Percentiles rank a stretch among this genome's conserved stretches.
These are phyloP conservation scores for Mormyrus proboscirostris DNA, from an alignment of 2,797 vertebrate species.

Conservation along the genomic window DNA sequence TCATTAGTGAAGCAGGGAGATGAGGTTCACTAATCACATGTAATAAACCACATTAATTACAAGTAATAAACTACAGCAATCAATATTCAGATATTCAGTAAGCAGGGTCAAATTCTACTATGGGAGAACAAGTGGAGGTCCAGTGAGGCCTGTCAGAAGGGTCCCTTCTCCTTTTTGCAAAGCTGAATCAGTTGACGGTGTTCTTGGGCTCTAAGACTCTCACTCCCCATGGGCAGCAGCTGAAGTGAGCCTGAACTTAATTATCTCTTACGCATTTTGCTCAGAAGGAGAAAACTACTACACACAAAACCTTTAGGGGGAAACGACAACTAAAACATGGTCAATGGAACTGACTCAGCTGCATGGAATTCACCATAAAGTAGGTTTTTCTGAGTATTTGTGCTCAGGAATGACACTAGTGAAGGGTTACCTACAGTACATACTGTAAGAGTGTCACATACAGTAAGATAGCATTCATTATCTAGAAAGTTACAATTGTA, in stretches of 20 bases:
- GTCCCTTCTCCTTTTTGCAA: background rate
- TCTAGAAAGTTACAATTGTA: background rate
- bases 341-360: background rate
- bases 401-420: background rate
- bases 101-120: background rate
- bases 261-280: constrained; percentile 32
- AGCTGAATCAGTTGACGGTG: constrained; percentile 23
- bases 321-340: background rate
- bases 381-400: background rate
- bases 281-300: constrained; percentile 7
- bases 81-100: background rate
- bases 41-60: background rate
- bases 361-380: background rate
- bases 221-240: constrained; percentile 25
- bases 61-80: background rate
- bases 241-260: constrained; percentile 33
- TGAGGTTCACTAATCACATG: background rate
- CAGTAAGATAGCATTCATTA: background rate
- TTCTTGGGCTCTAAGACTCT: constrained; percentile 11
- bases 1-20: background rate
- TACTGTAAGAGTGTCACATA: background rate
- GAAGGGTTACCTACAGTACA: background rate
- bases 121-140: background rate
- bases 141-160: background rate
- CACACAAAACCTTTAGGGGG: constrained; percentile 12